phyloP scores from a whole-genome alignment of 1,140 invertebrate genomes.

The Gyrodactylus salaris region DNA sequence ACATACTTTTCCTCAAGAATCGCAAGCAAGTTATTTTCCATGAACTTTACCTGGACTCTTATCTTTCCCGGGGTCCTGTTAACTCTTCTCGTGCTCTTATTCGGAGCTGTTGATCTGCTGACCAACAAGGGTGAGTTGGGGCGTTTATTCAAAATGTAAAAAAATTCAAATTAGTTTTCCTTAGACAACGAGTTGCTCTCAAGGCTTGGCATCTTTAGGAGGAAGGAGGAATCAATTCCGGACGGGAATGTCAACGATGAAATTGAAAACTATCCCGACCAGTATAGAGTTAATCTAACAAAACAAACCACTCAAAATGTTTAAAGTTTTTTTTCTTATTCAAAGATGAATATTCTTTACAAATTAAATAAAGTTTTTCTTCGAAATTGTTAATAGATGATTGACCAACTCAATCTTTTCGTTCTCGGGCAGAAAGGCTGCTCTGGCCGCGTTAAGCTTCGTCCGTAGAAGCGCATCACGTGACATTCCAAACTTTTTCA shows the following conservation, averaged over 20 bases:
- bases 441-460: constrained; percentile 24
- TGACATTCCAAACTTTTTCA: constrained; percentile 21
- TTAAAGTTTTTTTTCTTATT: background rate
- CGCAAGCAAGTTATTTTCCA: background rate
- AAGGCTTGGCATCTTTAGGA: background rate
- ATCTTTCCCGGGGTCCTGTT: background rate
- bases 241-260: background rate
- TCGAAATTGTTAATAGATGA: constrained; percentile 10
- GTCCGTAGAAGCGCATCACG: constrained; percentile 21
- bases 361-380: background rate
- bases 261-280: background rate
- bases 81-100: background rate
- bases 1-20: background rate
- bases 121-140: background rate
- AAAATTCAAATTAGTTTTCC: background rate
- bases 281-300: too few relatives aligned
- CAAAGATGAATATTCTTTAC: background rate
- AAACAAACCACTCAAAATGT: background rate
- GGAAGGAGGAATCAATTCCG: background rate
- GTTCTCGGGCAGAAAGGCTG: constrained; percentile 20
- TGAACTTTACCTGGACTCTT: background rate
- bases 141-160: background rate
- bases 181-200: background rate
- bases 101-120: background rate
- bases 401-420: constrained; percentile 22